Evolutionary conservation across 2,797 vertebrate species (phyloP).

Genomic region (Lithobates sylvaticus): DNA sequence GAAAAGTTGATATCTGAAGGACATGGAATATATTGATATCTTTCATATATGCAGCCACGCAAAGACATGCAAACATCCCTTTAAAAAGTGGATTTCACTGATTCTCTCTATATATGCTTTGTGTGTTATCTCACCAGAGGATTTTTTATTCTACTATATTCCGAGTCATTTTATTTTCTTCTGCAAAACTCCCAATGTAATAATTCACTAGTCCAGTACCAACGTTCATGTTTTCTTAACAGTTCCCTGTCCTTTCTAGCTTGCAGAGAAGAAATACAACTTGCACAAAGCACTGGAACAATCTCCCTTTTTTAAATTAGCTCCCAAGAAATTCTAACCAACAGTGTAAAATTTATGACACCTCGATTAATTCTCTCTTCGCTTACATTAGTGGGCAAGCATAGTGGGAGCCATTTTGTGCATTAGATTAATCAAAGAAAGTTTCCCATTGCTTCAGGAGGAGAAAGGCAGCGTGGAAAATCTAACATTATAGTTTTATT

Average conservation of each 20-base stretch:
- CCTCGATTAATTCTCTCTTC: conserved; percentile 32
- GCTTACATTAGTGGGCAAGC: conserved; percentile 44
- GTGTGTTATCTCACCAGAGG: not conserved
- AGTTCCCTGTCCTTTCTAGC: conserved; percentile 44
- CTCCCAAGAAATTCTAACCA: conserved; percentile 52
- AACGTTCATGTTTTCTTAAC: conserved; percentile 55
- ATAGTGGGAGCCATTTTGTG: conserved; percentile 38
- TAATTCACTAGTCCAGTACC: conserved; percentile 52
- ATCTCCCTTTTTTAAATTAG: conserved; percentile 48
- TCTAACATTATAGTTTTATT: not conserved
- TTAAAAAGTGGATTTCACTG: too few species aligned
- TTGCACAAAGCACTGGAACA: conserved; percentile 33
- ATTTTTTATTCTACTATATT: conserved; percentile 41
- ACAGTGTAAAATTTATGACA: conserved; percentile 43
- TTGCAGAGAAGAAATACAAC: conserved; percentile 50
- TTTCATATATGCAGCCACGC: too few species aligned
- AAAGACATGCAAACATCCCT: too few species aligned
- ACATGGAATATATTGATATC: too few species aligned
- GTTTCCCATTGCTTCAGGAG: conserved; percentile 16
- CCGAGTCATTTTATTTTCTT: conserved; percentile 44
- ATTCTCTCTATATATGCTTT: not conserved
- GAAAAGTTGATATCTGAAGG: conserved; percentile 47
- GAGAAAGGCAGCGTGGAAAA: conserved; percentile 4
- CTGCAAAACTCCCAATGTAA: conserved; percentile 49
- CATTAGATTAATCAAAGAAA: conserved; percentile 43